phyloP scores from a whole-genome alignment of 2,888 invertebrate species.

The Philopedon plagiatum region DNA sequence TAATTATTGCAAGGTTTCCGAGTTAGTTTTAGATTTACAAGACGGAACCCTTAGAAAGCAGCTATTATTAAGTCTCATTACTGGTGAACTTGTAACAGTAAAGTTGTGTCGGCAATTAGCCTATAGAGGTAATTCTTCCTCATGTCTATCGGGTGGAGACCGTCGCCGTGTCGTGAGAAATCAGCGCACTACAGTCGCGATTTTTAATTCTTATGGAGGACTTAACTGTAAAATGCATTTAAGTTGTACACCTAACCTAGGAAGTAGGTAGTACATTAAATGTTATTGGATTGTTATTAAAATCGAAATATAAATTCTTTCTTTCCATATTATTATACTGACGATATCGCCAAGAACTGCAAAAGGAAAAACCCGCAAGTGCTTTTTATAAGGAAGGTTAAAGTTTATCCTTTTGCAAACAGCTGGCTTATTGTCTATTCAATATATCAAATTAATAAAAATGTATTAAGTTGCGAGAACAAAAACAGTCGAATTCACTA shows the following conservation, averaged over 20 bases:
- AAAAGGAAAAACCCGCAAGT: too few relatives aligned
- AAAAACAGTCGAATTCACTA: too few relatives aligned
- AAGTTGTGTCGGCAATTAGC: constrained; percentile 34
- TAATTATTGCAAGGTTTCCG: constrained; percentile 21
- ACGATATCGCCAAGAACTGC: too few relatives aligned
- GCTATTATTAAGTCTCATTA: constrained; percentile 33
- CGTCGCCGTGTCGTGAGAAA: constrained; percentile 38
- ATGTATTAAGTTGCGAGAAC: too few relatives aligned
- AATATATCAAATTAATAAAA: too few relatives aligned
- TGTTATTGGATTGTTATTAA: too few relatives aligned
- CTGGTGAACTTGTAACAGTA: constrained; percentile 26
- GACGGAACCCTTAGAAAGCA: constrained; percentile 21
- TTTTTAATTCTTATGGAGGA: background rate
- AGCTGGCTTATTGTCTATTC: too few relatives aligned
- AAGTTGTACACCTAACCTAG: background rate
- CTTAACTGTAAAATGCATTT: constrained; percentile 22
- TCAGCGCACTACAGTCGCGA: constrained; percentile 15
- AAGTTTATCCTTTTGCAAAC: too few relatives aligned
- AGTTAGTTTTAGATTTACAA: constrained; percentile 27
- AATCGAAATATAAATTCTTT: too few relatives aligned
- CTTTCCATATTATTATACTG: too few relatives aligned
- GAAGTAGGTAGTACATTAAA: too few relatives aligned
- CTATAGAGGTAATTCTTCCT: constrained; percentile 36
- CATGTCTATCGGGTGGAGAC: constrained; percentile 30
- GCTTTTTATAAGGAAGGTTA: too few relatives aligned